These are phyloP conservation scores for Cydia fagiglandana DNA, from an alignment of 1,140 invertebrate species.

Conservation along the genomic window DNA sequence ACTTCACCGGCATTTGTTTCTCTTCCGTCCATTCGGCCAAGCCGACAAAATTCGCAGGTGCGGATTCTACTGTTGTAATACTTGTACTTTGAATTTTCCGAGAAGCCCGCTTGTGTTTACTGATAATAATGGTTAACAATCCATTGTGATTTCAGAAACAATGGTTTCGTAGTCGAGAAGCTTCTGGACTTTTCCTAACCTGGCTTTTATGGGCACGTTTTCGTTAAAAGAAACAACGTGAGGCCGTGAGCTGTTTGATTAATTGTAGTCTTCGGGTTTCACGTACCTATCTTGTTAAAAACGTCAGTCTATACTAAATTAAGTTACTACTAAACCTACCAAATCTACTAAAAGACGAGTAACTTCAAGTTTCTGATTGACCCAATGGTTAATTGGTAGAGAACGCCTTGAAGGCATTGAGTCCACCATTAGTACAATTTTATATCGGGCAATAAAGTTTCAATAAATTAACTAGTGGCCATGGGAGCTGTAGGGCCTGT, in stretches of 20 bases:
- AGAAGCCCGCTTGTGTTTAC: constrained; percentile 46
- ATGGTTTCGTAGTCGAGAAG: constrained; percentile 40
- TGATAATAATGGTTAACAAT: constrained; percentile 42
- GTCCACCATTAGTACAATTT: no score
- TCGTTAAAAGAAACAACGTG: background rate
- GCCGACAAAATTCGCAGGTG: background rate
- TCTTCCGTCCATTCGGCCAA: background rate
- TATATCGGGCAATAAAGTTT: no score
- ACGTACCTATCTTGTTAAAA: no score
- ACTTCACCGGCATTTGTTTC: background rate
- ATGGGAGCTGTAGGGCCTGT: no score
- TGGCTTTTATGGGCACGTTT: background rate
- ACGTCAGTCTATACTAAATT: no score
- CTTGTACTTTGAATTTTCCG: constrained; percentile 37
- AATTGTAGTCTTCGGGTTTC: no score
- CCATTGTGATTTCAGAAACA: constrained; percentile 51
- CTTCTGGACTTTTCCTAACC: constrained; percentile 33
- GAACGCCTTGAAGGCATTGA: no score
- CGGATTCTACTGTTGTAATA: constrained; percentile 1
- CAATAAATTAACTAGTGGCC: no score
- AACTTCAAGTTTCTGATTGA: no score
- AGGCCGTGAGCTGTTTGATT: background rate
- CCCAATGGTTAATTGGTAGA: no score
- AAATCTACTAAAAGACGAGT: no score
- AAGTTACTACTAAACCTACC: no score